Conservation (phyloP, 2,888 invertebrate species). For the Pedicia rivosa region DNA sequence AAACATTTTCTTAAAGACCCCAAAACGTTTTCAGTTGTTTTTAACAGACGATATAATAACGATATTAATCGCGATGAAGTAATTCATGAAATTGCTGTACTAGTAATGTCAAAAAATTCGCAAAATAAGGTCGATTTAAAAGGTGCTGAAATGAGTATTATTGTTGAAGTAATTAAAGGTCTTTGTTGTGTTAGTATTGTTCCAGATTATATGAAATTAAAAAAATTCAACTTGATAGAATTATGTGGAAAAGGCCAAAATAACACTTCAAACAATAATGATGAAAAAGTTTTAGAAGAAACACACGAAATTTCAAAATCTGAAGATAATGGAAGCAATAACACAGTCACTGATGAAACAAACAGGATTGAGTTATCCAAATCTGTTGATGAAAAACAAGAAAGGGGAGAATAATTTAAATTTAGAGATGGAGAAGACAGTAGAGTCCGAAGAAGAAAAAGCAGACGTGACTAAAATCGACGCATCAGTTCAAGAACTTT, state of each 20-base stretch:
- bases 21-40: constrained; percentile 58
- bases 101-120: constrained; percentile 49
- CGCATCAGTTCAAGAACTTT: too few relatives aligned
- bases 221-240: constrained; percentile 74
- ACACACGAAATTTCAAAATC: background rate
- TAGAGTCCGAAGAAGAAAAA: too few relatives aligned
- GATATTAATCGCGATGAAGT: constrained; percentile 51
- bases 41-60: constrained; percentile 65
- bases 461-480: too few relatives aligned
- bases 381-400: too few relatives aligned
- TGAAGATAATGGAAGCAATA: too few relatives aligned
- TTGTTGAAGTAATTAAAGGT: constrained; percentile 70
- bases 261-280: too few relatives aligned
- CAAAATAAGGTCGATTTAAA: constrained; percentile 65
- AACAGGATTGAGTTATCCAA: too few relatives aligned
- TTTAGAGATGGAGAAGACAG: too few relatives aligned
- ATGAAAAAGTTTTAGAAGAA: background rate
- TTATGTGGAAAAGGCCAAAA: constrained; percentile 16
- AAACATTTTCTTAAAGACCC: constrained; percentile 55
- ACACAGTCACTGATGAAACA: too few relatives aligned
- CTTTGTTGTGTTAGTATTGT: constrained; percentile 67
- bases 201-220: constrained; percentile 58
- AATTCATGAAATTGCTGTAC: constrained; percentile 54
- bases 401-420: too few relatives aligned
- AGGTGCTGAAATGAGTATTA: constrained; percentile 56